A percentile compares a stretch with the other conserved stretches of the same genome.
Evolutionary conservation across 2,113 vertebrate genomes (phyloP).

Genomic region (Emydura subglobosa): DNA sequence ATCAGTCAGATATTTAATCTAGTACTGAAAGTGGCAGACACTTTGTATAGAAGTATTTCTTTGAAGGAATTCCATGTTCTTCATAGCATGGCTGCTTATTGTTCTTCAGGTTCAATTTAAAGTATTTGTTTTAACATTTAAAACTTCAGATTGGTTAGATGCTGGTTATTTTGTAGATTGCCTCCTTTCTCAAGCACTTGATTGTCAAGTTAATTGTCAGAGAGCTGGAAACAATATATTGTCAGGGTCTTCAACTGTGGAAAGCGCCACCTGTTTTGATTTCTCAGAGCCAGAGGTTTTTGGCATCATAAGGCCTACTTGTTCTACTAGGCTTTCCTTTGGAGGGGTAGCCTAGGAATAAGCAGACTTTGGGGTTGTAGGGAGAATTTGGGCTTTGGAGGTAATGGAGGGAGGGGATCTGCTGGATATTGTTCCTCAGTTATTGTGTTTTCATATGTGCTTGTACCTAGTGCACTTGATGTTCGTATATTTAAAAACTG

Average conservation of each 20-base stretch:
- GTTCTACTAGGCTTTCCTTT: neutral
- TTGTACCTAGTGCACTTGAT: neutral
- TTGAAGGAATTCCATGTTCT: no score
- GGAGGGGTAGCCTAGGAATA: neutral
- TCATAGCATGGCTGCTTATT: no score
- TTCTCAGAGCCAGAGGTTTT: neutral
- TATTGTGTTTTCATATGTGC: neutral
- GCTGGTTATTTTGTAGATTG: neutral
- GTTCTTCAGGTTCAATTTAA: no score
- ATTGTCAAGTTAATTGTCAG: neutral
- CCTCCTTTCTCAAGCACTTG: neutral
- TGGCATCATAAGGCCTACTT: no score
- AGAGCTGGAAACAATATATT: neutral
- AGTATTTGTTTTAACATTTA: no score
- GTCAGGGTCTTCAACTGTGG: neutral
- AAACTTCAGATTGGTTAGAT: no score
- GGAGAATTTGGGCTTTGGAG: neutral
- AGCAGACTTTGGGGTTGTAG: neutral
- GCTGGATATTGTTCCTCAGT: neutral
- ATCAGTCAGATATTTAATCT: no score
- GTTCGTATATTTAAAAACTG: neutral
- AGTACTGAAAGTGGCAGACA: no score
- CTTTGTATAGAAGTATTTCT: no score
- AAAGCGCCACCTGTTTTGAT: neutral
- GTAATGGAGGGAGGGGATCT: neutral